Percentiles rank a stretch among this genome's conserved stretches.
These are phyloP conservation scores for Prenolepis imparis DNA, from an alignment of 2,888 invertebrate species.

Conservation along the genomic window DNA sequence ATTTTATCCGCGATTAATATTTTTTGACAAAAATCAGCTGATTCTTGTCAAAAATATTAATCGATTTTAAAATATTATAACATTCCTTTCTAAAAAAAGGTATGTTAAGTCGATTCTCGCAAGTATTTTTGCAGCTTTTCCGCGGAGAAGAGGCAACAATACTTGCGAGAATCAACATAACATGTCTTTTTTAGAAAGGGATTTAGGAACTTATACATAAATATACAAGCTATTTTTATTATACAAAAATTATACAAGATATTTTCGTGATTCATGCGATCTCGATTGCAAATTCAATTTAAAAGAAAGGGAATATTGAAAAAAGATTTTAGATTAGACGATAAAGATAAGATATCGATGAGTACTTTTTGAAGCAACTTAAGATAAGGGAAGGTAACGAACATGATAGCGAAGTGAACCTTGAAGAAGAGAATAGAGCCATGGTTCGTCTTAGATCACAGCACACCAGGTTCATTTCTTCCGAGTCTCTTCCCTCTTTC, in stretches of 20 bases:
- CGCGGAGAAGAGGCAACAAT: too few species aligned
- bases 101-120: too few species aligned
- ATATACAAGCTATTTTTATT: background rate
- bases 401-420: constrained; percentile 12
- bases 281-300: background rate
- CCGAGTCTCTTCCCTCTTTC: background rate
- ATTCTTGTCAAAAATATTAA: too few species aligned
- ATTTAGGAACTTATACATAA: background rate
- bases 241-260: background rate
- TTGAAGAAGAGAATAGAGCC: background rate
- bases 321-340: constrained; percentile 18
- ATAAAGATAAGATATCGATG: constrained; percentile 5
- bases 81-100: too few species aligned
- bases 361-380: background rate
- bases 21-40: too few species aligned
- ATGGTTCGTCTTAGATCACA: constrained; percentile 25
- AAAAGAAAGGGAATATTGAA: constrained; percentile 12
- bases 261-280: background rate
- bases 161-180: too few species aligned
- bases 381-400: constrained; percentile 35
- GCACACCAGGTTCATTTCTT: constrained; percentile 25
- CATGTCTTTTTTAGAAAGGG: too few species aligned
- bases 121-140: too few species aligned
- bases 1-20: too few species aligned
- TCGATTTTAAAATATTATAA: too few species aligned